phyloP scores from a whole-genome alignment of 2,113 vertebrate genomes.

The Lipotes vexillifer region DNA sequence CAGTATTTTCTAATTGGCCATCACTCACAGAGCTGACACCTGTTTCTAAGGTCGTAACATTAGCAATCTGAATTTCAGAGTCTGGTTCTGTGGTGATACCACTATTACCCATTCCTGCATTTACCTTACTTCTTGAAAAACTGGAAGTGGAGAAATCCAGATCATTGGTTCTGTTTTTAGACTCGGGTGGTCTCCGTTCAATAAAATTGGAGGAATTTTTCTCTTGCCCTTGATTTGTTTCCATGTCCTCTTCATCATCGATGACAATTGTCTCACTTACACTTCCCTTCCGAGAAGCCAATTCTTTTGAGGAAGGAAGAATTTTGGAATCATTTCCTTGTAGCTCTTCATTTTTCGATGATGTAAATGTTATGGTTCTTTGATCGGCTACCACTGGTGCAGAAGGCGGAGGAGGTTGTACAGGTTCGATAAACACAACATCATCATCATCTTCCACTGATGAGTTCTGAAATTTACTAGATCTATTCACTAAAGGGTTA shows the following conservation, averaged over 20 bases:
- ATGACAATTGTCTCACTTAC: conserved; percentile 96
- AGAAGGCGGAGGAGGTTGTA: conserved; percentile 79
- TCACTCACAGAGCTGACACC: conserved; percentile 82
- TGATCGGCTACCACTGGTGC: conserved; percentile 75
- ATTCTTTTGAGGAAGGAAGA: conserved; percentile 81
- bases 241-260: conserved; percentile 95
- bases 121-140: conserved; percentile 89
- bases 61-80: conserved; percentile 96
- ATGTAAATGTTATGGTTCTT: conserved; percentile 77
- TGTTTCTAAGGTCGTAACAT: conserved; percentile 95
- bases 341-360: conserved; percentile 81
- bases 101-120: conserved; percentile 82
- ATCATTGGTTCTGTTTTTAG: conserved; percentile 83
- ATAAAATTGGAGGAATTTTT: conserved; percentile 83
- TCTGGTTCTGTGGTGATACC: conserved; percentile 96
- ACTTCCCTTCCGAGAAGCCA: conserved; percentile 83
- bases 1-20: conserved; percentile 80
- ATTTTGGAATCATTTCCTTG: conserved; percentile 84
- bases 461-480: conserved; percentile 81
- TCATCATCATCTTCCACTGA: conserved; percentile 90
- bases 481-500: conserved; percentile 81
- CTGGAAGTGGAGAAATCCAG: conserved; percentile 84
- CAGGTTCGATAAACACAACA: conserved; percentile 92
- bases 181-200: conserved; percentile 82
- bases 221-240: conserved; percentile 85